These are phyloP conservation scores for Idaea straminata DNA, from an alignment of 2,888 invertebrate genomes.

Conservation along the genomic window DNA sequence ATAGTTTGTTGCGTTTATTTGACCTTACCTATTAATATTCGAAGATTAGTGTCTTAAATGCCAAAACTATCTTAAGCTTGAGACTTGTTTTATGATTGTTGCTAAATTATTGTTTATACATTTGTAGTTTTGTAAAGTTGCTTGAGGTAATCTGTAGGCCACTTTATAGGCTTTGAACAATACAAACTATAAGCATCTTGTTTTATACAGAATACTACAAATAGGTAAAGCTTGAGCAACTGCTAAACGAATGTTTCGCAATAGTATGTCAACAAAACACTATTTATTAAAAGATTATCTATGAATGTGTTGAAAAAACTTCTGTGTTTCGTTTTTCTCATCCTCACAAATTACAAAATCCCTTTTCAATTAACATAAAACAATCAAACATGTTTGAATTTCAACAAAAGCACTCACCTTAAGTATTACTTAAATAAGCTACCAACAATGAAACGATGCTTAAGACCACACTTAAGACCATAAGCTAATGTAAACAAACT, in stretches of 20 bases:
- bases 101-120: slow-evolving; percentile 18
- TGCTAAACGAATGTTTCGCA: too few relatives aligned
- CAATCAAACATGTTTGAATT: slow-evolving; percentile 24
- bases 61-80: slow-evolving; percentile 19
- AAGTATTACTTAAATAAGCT: slow-evolving; percentile 36
- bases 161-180: too few relatives aligned
- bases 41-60: slow-evolving; percentile 10
- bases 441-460: slow-evolving; percentile 35
- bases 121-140: too few relatives aligned
- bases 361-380: slow-evolving; percentile 5
- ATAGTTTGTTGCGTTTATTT: not conserved
- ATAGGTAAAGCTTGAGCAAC: too few relatives aligned
- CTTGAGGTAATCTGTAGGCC: too few relatives aligned
- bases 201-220: too few relatives aligned
- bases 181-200: too few relatives aligned
- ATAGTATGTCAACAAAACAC: too few relatives aligned
- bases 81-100: slow-evolving; percentile 29
- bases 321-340: not conserved
- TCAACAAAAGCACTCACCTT: slow-evolving; percentile 31
- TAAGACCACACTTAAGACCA: slow-evolving; percentile 21
- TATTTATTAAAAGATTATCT: too few relatives aligned
- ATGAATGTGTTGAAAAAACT: not conserved
- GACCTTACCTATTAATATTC: not conserved
- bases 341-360: not conserved
- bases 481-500: slow-evolving; percentile 37